phyloP scores from a whole-genome alignment of 1,140 invertebrate genomes.

The Vanessa tameamea region DNA sequence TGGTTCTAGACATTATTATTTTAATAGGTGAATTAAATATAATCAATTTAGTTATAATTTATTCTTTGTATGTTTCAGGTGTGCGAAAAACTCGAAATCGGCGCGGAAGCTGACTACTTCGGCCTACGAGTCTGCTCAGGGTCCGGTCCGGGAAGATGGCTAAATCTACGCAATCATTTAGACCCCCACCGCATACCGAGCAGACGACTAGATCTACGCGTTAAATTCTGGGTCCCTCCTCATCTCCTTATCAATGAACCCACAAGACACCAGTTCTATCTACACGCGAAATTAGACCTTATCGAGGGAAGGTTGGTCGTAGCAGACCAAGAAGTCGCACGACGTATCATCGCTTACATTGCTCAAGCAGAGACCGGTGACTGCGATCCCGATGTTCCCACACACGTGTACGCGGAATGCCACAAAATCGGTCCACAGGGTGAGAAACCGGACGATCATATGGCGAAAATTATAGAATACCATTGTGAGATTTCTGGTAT shows the following conservation, averaged over 20 bases:
- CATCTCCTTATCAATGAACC: conserved; percentile 91
- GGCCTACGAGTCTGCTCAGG: conserved; percentile 86
- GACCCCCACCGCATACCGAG: conserved; percentile 85
- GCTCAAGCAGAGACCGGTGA: conserved; percentile 88
- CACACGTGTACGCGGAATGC: conserved; percentile 83
- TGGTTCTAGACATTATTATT: not conserved
- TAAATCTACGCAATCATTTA: conserved; percentile 92
- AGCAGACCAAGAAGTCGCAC: conserved; percentile 85
- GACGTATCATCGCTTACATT: conserved; percentile 88
- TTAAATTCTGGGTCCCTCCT: conserved; percentile 95
- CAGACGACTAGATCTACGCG: conserved; percentile 83
- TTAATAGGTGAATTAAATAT: not conserved
- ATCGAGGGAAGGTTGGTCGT: conserved; percentile 86
- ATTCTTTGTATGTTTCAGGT: conserved; percentile 83
- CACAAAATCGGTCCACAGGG: conserved; percentile 82
- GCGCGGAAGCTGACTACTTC: conserved; percentile 93
- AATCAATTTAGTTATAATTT: not conserved
- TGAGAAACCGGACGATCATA: conserved; percentile 83
- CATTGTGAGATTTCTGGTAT: conserved; percentile 81
- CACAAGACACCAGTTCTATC: conserved; percentile 91
- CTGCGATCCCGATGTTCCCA: conserved; percentile 83
- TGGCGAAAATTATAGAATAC: conserved; percentile 83
- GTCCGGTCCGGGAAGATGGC: conserved; percentile 89
- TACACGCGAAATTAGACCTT: conserved; percentile 89
- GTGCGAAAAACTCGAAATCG: conserved; percentile 89